Percentiles rank a stretch among this genome's conserved stretches.
Conservation (phyloP, 2,888 invertebrate genomes). For the Chaetogeoica ovagalla region DNA sequence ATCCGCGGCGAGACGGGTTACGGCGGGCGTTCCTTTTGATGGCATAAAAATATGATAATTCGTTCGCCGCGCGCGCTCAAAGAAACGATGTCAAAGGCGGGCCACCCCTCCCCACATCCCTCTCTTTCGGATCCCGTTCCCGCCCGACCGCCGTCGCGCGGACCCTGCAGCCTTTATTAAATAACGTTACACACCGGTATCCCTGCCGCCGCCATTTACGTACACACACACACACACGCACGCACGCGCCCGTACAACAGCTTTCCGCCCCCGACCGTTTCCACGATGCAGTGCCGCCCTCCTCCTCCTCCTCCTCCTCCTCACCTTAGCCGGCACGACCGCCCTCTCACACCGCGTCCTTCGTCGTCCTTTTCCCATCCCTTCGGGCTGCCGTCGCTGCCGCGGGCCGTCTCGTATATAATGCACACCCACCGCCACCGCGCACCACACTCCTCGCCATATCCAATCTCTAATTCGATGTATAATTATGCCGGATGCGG, state of each 20-base stretch:
- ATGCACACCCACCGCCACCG: no score
- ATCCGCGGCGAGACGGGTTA: background rate
- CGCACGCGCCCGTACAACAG: no score
- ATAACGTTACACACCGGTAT: conserved; percentile 39
- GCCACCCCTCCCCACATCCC: background rate
- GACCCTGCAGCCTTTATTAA: conserved; percentile 35
- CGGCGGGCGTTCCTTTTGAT: conserved; percentile 56
- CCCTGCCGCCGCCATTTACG: background rate
- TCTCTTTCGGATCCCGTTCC: background rate
- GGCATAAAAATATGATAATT: conserved; percentile 58
- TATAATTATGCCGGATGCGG: conserved; percentile 31
- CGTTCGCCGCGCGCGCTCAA: conserved; percentile 55
- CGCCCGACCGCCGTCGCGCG: background rate
- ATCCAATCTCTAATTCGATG: conserved; percentile 37
- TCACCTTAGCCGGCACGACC: no score
- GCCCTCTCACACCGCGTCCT: no score
- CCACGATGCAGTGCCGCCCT: background rate
- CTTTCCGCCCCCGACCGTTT: background rate
- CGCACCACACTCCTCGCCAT: background rate
- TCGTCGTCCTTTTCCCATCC: no score
- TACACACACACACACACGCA: no score
- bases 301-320: background rate
- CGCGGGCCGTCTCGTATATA: no score
- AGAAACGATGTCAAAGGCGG: conserved; percentile 52
- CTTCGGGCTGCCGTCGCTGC: no score